These are phyloP conservation scores for Rafetus swinhoei DNA, from an alignment of 2,113 vertebrate genomes.

Conservation along the genomic window DNA sequence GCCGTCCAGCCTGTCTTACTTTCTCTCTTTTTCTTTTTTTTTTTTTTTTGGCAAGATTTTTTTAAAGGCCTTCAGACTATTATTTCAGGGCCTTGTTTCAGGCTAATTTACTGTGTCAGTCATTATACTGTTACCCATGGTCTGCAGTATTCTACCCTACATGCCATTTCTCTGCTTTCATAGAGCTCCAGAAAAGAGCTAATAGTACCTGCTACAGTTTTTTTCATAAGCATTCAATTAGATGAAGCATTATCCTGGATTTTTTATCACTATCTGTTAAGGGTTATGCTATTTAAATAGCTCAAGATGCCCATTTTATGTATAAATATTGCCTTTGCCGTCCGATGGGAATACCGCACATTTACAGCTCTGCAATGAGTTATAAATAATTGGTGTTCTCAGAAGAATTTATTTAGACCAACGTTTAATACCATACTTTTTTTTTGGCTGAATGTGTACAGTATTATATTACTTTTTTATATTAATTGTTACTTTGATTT, in stretches of 20 bases:
- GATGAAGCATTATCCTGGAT: constrained; percentile 14
- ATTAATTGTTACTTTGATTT: constrained; percentile 42
- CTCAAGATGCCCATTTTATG: neutral
- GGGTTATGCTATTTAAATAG: neutral
- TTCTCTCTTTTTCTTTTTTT: neutral
- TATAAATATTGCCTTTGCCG: constrained; percentile 37
- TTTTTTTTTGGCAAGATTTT: neutral
- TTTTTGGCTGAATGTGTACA: neutral
- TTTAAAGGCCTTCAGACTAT: neutral
- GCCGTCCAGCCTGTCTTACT: neutral
- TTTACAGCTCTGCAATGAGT: constrained; percentile 43
- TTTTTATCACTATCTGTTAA: neutral
- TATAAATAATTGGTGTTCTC: constrained; percentile 55
- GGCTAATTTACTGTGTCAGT: neutral
- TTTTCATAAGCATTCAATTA: constrained; percentile 24
- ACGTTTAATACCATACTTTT: constrained; percentile 27
- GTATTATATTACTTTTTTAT: neutral
- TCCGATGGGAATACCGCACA: neutral
- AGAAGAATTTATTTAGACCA: constrained; percentile 48
- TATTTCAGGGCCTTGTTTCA: neutral
- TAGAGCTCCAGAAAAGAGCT: neutral
- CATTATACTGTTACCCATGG: neutral
- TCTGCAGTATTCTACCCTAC: neutral
- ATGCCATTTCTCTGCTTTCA: neutral
- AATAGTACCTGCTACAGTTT: neutral